Conservation (phyloP, 2,888 invertebrate genomes). For the Tetanocera ferruginea region DNA sequence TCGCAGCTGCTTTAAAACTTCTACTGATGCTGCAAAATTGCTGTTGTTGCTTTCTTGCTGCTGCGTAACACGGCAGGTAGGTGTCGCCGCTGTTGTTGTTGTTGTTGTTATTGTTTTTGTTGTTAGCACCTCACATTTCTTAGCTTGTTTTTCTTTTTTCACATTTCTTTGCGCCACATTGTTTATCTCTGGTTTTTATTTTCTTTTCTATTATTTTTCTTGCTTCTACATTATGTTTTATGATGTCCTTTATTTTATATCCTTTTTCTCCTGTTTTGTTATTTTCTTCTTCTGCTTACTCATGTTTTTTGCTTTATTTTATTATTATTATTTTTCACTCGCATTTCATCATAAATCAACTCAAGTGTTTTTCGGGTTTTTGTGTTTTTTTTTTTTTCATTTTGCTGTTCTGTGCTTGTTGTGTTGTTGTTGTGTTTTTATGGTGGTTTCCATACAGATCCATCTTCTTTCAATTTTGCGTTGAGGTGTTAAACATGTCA, state of each 20-base stretch:
- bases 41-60: too few species aligned
- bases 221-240: conserved; percentile 38
- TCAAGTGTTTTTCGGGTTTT: conserved; percentile 55
- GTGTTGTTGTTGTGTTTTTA: conserved; percentile 24
- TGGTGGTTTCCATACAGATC: conserved; percentile 19
- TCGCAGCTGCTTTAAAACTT: background rate
- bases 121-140: background rate
- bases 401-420: conserved; percentile 13
- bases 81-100: background rate
- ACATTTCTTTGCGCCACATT: conserved; percentile 33
- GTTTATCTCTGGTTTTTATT: conserved; percentile 28
- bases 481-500: conserved; percentile 29
- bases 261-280: background rate
- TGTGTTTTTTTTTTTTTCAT: conserved; percentile 30
- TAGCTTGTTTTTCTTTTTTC: conserved; percentile 25
- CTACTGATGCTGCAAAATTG: too few species aligned
- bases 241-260: background rate
- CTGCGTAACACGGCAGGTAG: too few species aligned
- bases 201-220: conserved; percentile 16
- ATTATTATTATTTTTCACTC: conserved; percentile 1
- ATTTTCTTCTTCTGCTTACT: background rate
- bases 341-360: conserved; percentile 63
- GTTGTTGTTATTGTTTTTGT: conserved; percentile 21
- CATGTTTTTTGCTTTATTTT: conserved; percentile 1
- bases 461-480: conserved; percentile 32